These are phyloP conservation scores for Lagorchestes hirsutus DNA, from an alignment of 2,797 vertebrate genomes.

Conservation along the genomic window DNA sequence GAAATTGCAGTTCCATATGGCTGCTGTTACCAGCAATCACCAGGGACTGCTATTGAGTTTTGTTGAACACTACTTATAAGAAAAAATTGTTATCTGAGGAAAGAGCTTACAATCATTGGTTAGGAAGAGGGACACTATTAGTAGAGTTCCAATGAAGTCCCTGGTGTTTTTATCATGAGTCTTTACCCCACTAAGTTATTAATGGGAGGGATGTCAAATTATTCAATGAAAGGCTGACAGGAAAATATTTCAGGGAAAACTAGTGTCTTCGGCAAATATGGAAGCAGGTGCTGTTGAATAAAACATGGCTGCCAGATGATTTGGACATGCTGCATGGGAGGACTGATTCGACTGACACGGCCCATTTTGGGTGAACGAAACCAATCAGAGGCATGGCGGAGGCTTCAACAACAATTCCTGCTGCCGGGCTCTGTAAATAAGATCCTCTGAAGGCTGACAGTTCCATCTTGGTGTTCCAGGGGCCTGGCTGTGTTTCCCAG, in stretches of 20 bases:
- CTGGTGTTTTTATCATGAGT: constrained; percentile 16
- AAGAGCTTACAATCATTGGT: constrained; percentile 67
- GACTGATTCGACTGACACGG: constrained; percentile 39
- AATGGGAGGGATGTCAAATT: constrained; percentile 24
- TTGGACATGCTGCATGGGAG: not conserved
- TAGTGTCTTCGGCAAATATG: not conserved
- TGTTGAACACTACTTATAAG: constrained; percentile 80
- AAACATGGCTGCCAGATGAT: not conserved
- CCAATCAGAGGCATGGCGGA: not conserved
- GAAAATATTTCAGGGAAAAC: constrained; percentile 62
- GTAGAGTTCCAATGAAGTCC: constrained; percentile 42
- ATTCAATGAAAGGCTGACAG: constrained; percentile 55
- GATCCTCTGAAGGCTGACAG: constrained; percentile 44
- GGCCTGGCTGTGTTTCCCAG: constrained; percentile 27
- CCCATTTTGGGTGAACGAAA: constrained; percentile 55
- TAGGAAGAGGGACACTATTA: constrained; percentile 28
- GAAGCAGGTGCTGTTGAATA: constrained; percentile 47
- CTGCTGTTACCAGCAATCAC: constrained; percentile 76
- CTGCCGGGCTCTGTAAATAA: constrained; percentile 30
- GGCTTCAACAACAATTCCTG: constrained; percentile 23
- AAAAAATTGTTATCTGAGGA: constrained; percentile 78
- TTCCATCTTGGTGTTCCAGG: constrained; percentile 49
- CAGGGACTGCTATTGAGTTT: constrained; percentile 78
- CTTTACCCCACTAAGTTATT: constrained; percentile 58
- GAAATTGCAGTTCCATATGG: constrained; percentile 84